A percentile compares a stretch with the other conserved stretches of the same genome.
Evolutionary conservation across 2,888 invertebrate species (phyloP).

Genomic region (Erannis defoliaria): DNA sequence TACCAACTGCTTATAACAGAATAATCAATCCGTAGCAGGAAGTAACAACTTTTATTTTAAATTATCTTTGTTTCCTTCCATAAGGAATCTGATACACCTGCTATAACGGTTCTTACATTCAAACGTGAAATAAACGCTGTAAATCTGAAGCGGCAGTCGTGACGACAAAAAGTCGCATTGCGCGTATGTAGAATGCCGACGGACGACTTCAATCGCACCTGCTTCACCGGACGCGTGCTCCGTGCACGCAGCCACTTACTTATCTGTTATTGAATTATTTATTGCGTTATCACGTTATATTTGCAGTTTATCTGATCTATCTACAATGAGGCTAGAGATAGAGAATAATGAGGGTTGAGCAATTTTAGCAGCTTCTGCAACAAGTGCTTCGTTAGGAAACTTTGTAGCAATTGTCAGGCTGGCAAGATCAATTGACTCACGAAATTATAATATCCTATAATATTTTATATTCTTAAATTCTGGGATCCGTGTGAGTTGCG

Average conservation of each 20-base stretch:
- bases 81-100: conserved; percentile 41
- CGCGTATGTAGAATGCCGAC: conserved; percentile 53
- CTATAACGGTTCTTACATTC: conserved; percentile 42
- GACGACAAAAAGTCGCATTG: conserved; percentile 54
- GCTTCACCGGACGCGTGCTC: conserved; percentile 58
- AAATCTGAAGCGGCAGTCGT: conserved; percentile 46
- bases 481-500: too few relatives aligned
- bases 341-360: conserved; percentile 19
- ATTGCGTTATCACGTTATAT: conserved; percentile 46
- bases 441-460: not conserved
- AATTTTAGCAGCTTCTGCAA: not conserved
- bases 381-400: conserved; percentile 11
- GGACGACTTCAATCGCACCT: conserved; percentile 49
- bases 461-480: too few relatives aligned
- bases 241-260: conserved; percentile 43
- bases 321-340: conserved; percentile 24
- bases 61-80: conserved; percentile 14
- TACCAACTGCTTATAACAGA: not conserved
- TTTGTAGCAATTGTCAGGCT: not conserved
- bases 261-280: conserved; percentile 55
- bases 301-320: conserved; percentile 31
- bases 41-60: conserved; percentile 2
- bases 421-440: not conserved
- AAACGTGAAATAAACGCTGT: conserved; percentile 47
- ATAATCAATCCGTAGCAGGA: conserved; percentile 4